phyloP scores from a whole-genome alignment of 2,888 invertebrate genomes.

The Eristalis tenax region DNA sequence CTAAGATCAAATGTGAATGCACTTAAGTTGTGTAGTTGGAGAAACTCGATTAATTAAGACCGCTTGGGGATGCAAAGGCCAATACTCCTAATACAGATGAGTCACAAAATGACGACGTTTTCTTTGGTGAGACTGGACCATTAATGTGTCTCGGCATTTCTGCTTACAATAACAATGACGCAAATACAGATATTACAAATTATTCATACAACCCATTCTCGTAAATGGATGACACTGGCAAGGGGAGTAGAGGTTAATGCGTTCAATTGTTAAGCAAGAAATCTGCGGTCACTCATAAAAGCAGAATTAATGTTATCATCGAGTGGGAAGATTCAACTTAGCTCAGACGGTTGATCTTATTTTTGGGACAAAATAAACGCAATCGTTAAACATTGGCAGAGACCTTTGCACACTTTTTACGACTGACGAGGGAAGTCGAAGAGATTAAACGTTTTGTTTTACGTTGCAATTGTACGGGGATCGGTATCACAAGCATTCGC shows the following conservation, averaged over 20 bases:
- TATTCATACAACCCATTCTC: background rate
- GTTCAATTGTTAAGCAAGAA: background rate
- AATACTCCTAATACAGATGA: background rate
- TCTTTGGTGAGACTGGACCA: background rate
- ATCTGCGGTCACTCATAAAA: background rate
- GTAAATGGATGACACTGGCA: background rate
- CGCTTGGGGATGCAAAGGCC: background rate
- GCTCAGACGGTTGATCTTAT: background rate
- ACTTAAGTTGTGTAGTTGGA: background rate
- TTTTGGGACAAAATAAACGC: background rate
- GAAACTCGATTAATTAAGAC: background rate
- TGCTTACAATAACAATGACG: background rate
- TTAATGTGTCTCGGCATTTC: background rate
- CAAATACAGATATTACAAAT: background rate
- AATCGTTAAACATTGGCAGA: background rate
- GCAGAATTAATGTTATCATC: background rate
- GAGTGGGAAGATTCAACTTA: background rate
- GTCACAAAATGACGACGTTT: background rate
- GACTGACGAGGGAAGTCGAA: too few relatives aligned
- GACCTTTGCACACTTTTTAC: too few relatives aligned
- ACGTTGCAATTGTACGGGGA: too few relatives aligned
- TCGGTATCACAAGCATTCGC: too few relatives aligned
- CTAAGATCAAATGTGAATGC: background rate
- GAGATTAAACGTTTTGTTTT: too few relatives aligned
- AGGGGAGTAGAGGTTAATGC: background rate